These are phyloP conservation scores for Taxidea taxus DNA, from an alignment of 2,113 vertebrate species.

Conservation along the genomic window DNA sequence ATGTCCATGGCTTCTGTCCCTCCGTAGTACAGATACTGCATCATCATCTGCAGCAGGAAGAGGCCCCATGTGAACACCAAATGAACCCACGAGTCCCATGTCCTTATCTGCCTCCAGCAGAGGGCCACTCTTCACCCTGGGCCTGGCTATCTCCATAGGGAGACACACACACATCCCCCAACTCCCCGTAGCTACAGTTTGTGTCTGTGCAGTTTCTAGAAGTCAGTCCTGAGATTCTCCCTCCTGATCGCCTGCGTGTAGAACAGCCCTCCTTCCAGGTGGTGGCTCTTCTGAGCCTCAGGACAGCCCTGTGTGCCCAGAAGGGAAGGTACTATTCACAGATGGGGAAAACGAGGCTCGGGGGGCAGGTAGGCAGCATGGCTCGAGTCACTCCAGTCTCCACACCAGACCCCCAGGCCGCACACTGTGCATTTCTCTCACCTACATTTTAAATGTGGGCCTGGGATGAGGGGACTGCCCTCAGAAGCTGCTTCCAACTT, in stretches of 20 bases:
- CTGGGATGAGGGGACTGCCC: background rate
- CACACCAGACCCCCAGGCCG: background rate
- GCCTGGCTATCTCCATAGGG: fast-evolving
- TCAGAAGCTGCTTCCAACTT: background rate
- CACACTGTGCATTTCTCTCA: background rate
- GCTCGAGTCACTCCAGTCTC: background rate
- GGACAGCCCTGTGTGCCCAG: background rate
- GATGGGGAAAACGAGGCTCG: background rate
- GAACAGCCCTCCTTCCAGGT: background rate
- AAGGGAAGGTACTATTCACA: background rate
- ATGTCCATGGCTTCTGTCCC: conserved; percentile 92
- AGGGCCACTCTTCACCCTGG: background rate
- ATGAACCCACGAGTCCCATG: fast-evolving
- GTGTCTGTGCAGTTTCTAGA: background rate
- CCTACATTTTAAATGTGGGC: background rate
- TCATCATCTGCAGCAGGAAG: conserved; percentile 90
- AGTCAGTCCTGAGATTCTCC: background rate
- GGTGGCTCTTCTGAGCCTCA: background rate
- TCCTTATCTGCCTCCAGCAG: fast-evolving
- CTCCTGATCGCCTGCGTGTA: fast-evolving
- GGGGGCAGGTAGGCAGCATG: background rate
- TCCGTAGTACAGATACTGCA: conserved; percentile 98
- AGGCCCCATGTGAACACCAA: background rate
- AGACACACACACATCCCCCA: fast-evolving
- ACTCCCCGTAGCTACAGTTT: background rate